Evolutionary conservation across 2,888 invertebrate genomes (phyloP), one percentile per base, ranked within the genome.

Genomic region (Keiferia lycopersicella): DNA sequence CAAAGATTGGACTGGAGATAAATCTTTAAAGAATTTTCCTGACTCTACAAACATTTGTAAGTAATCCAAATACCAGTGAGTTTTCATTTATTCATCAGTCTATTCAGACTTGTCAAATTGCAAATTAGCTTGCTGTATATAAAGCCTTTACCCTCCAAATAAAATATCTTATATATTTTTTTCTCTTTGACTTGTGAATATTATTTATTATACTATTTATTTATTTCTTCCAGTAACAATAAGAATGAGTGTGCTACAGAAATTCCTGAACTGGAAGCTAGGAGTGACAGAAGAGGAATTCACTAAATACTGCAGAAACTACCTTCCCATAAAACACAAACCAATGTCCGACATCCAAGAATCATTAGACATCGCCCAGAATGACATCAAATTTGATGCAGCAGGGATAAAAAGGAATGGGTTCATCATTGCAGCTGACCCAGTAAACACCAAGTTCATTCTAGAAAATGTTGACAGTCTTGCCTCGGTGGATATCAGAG

Each of bases 341-440:
- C 88, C 91, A 2, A 84, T 88, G 83, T 73, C 77, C 30, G 87
- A 87, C 65, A 87, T 95, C 7, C 91, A 91, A 73, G 86, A 92
- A 76, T 91, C 93, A 62, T 80, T 95, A 16, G 76, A 92, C 39
- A 71, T 94, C 65, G 92, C 94, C 0, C 81, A 92, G 67, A 82
- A 90, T 56, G 89, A 93, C 2, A 82, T 95, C 0, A 92, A 93
- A 51, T 93, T 95, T 69, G 77, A 92, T 6, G 76, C 78, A 18
- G 86, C 87, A 11, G 84, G 84, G 69, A 92, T 96, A 12, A 84
- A 87, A 67, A 93, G 92, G 65, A 92, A 94, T 80, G 92, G 92
- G 0, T 95, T 93, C 69, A 76, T 96, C 1, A 80, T 95, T 57
- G 85, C 92, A 61, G 86, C 87, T 0, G 93, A 94, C 76, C 94